phyloP scores from a whole-genome alignment of 2,113 vertebrate species.

The Rhegmatorhina hoffmannsi region DNA sequence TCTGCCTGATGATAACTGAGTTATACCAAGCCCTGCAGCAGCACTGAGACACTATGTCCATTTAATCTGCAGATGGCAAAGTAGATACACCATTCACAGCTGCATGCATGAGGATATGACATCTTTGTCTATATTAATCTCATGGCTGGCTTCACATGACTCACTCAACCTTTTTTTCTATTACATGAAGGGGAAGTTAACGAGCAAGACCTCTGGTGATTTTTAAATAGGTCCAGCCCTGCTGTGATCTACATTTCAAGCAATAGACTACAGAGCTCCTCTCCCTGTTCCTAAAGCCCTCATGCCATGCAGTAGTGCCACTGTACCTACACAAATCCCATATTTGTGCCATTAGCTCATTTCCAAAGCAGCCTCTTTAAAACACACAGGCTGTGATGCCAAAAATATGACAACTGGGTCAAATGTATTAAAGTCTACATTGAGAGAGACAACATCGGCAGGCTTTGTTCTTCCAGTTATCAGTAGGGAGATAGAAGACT shows the following conservation, averaged over 20 bases:
- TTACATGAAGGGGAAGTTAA: constrained; percentile 66
- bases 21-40: constrained; percentile 54
- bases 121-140: constrained; percentile 76
- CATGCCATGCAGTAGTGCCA: background rate
- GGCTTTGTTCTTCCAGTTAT: background rate
- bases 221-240: constrained; percentile 57
- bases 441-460: background rate
- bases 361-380: background rate
- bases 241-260: background rate
- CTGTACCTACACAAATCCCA: background rate
- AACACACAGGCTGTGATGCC: background rate
- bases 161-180: constrained; percentile 67
- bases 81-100: constrained; percentile 71
- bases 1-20: constrained; percentile 63
- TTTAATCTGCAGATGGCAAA: constrained; percentile 74
- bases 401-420: background rate
- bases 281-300: background rate
- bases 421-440: background rate
- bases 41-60: constrained; percentile 64
- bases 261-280: background rate
- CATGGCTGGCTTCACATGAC: constrained; percentile 73
- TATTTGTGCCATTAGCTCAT: background rate
- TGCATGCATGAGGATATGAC: constrained; percentile 69
- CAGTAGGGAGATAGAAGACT: background rate
- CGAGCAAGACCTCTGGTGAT: constrained; percentile 31